A percentile compares a stretch with the other conserved stretches of the same genome.
These are phyloP conservation scores for Drosophila mercatorum DNA, from an alignment of 2,888 invertebrate species.

Conservation along the genomic window DNA sequence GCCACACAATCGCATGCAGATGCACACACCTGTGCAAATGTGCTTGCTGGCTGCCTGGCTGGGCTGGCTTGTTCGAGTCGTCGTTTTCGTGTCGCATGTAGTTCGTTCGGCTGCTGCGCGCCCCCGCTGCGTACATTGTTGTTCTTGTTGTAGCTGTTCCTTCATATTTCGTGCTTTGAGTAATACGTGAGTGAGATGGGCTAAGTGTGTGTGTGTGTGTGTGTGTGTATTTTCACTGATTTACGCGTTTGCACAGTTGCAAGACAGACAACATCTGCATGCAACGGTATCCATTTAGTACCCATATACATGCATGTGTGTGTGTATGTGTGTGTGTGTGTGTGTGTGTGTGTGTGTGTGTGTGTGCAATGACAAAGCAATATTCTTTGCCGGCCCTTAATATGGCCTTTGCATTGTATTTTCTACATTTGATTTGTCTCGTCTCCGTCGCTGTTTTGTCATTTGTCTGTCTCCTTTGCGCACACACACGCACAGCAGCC, in stretches of 20 bases:
- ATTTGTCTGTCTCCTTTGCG: slow-evolving; percentile 72
- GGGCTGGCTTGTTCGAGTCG: slow-evolving; percentile 16
- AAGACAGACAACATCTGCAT: slow-evolving; percentile 48
- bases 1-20: slow-evolving; percentile 69
- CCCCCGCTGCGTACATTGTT: slow-evolving; percentile 51
- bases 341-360: slow-evolving; percentile 3
- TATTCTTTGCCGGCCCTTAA: slow-evolving; percentile 19
- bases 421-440: slow-evolving; percentile 67
- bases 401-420: slow-evolving; percentile 46
- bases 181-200: slow-evolving; percentile 10
- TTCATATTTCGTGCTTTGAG: slow-evolving; percentile 48
- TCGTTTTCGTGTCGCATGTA: slow-evolving; percentile 31
- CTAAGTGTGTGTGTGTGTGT: slow-evolving; percentile 5
- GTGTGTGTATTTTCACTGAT: slow-evolving; percentile 37
- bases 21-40: slow-evolving; percentile 75
- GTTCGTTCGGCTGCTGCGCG: slow-evolving; percentile 45
- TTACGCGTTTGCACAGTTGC: slow-evolving; percentile 33
- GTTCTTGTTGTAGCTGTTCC: slow-evolving; percentile 27
- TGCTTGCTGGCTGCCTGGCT: not conserved
- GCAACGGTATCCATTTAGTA: slow-evolving; percentile 54
- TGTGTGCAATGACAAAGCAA: slow-evolving; percentile 44
- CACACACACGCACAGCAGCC: slow-evolving; percentile 38
- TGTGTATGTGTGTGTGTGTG: not conserved
- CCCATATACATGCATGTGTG: not conserved
- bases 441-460: slow-evolving; percentile 62